Evolutionary conservation across 2,888 invertebrate species (phyloP).

Genomic region (Sturmia bella): DNA sequence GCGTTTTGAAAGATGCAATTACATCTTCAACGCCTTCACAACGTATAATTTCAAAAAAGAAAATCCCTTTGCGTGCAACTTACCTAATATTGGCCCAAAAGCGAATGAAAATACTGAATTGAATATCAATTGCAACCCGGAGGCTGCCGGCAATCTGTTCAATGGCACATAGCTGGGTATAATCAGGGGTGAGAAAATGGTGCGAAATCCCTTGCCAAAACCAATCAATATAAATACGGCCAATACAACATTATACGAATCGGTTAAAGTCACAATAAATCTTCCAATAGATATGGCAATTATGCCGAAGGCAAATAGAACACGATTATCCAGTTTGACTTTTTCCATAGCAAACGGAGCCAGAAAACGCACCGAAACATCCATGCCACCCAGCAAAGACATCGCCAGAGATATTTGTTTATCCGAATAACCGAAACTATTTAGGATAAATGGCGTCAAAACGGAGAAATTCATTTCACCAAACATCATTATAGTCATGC

Average conservation of each 20-base stretch:
- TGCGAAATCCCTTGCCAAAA: slow-evolving; percentile 87
- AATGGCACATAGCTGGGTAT: slow-evolving; percentile 88
- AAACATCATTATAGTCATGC: slow-evolving; percentile 88
- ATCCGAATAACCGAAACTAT: slow-evolving; percentile 85
- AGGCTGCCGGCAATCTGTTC: slow-evolving; percentile 87
- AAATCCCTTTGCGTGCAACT: slow-evolving; percentile 73
- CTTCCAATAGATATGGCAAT: slow-evolving; percentile 82
- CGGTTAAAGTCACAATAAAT: slow-evolving; percentile 81
- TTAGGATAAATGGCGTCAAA: slow-evolving; percentile 87
- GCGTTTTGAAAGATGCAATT: too few species aligned
- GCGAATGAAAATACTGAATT: slow-evolving; percentile 85
- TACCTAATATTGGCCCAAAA: slow-evolving; percentile 87
- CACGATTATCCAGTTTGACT: slow-evolving; percentile 87
- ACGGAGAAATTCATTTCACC: slow-evolving; percentile 89
- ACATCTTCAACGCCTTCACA: too few species aligned
- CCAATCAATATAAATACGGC: slow-evolving; percentile 86
- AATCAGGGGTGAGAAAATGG: slow-evolving; percentile 88
- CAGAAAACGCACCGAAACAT: slow-evolving; percentile 86
- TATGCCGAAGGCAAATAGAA: slow-evolving; percentile 87
- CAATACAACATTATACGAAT: slow-evolving; percentile 83
- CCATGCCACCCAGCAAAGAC: slow-evolving; percentile 87
- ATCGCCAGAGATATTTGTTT: slow-evolving; percentile 85
- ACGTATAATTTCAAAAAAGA: too few species aligned
- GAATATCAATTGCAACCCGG: slow-evolving; percentile 86
- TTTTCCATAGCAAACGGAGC: slow-evolving; percentile 87